A percentile compares a stretch with the other conserved stretches of the same genome.
phyloP scores from a whole-genome alignment of 2,113 vertebrate genomes.

The Ciconia stormi region DNA sequence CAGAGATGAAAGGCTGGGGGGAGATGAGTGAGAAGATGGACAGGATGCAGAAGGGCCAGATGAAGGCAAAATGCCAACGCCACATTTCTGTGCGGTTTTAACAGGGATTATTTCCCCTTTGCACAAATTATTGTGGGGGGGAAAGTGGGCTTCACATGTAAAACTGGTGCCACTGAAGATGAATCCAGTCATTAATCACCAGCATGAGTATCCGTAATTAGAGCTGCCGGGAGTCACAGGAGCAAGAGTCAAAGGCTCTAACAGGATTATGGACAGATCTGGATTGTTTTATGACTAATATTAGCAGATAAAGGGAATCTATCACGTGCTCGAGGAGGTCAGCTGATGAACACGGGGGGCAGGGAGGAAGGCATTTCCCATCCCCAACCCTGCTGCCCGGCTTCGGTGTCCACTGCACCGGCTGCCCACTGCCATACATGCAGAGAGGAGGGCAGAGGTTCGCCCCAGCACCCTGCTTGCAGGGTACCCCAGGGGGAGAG shows the following conservation, averaged over 20 bases:
- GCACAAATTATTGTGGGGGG: background rate
- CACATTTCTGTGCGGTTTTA: background rate
- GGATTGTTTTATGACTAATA: conserved; percentile 30
- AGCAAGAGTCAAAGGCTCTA: conserved; percentile 54
- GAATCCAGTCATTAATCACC: conserved; percentile 46
- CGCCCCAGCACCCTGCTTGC: background rate
- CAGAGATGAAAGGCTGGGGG: background rate
- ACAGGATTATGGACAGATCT: conserved; percentile 45
- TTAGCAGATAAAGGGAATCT: conserved; percentile 10
- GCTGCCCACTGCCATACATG: fast-evolving
- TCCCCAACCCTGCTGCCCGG: fast-evolving
- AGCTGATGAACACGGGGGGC: background rate
- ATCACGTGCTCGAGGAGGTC: background rate
- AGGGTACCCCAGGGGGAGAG: background rate
- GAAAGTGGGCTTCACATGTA: background rate
- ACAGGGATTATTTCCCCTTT: background rate
- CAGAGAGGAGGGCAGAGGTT: background rate
- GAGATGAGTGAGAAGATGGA: conserved; percentile 5
- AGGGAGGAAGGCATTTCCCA: background rate
- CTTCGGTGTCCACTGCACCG: fast-evolving
- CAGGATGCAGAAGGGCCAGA: conserved; percentile 19
- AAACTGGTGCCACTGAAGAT: conserved; percentile 19
- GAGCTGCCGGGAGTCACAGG: conserved; percentile 8
- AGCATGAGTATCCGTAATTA: background rate
- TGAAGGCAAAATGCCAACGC: background rate